Conservation (phyloP, 2,888 invertebrate species). For the Cryptophagus acutangulus region DNA sequence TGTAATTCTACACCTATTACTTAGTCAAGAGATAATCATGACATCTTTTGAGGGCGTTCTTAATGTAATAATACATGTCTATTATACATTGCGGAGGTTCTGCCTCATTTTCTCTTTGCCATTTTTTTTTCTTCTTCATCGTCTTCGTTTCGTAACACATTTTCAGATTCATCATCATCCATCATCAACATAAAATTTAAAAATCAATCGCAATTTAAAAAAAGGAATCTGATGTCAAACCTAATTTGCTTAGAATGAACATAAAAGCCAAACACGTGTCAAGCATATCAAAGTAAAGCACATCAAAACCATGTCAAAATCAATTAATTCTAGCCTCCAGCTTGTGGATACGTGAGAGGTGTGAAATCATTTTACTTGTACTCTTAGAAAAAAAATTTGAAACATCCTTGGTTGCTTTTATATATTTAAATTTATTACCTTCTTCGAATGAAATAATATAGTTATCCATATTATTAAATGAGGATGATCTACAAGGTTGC, state of each 20-base stretch:
- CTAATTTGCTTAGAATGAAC: constrained; percentile 23
- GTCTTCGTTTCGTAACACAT: no score
- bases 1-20: constrained; percentile 34
- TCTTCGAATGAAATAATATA: no score
- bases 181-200: background rate
- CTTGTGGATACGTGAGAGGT: constrained; percentile 24
- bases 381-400: constrained; percentile 1
- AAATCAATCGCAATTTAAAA: background rate
- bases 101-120: no score
- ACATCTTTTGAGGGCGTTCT: no score
- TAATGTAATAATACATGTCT: no score
- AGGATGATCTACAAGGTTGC: no score
- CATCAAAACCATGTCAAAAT: constrained; percentile 28
- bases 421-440: constrained; percentile 4
- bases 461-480: no score
- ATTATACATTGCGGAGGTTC: no score
- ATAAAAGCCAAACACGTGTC: constrained; percentile 25
- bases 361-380: constrained; percentile 21
- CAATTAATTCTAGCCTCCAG: constrained; percentile 26
- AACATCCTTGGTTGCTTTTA: constrained; percentile 1
- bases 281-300: constrained; percentile 27
- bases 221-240: constrained; percentile 15
- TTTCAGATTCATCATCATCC: no score
- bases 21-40: constrained; percentile 29
- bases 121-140: no score